Conservation (phyloP, 2,888 invertebrate species). For the Helicoverpa assulta region DNA sequence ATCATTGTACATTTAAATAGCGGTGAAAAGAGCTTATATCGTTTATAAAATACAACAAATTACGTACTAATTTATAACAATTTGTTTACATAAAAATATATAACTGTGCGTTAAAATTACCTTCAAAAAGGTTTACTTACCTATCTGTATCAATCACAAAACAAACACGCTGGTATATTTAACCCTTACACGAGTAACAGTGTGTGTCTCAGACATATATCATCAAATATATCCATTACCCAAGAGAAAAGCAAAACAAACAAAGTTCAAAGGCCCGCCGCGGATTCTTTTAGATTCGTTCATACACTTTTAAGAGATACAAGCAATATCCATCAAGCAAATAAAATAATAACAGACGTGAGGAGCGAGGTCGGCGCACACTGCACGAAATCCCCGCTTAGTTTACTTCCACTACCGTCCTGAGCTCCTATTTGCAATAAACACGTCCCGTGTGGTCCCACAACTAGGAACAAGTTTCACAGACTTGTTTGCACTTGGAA, state of each 20-base stretch:
- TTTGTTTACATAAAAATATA: too few relatives aligned
- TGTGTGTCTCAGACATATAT: conserved; percentile 34
- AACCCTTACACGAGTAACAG: neutral
- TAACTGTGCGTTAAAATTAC: neutral
- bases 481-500: conserved; percentile 81
- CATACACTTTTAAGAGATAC: conserved; percentile 65
- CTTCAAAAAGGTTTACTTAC: neutral
- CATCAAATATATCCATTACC: conserved; percentile 48
- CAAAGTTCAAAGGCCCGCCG: conserved; percentile 46
- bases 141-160: neutral
- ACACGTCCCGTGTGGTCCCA: conserved; percentile 79
- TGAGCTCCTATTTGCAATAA: conserved; percentile 84
- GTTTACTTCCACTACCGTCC: conserved; percentile 62
- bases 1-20: neutral
- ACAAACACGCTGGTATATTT: conserved; percentile 11
- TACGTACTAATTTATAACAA: too few relatives aligned
- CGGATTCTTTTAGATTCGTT: conserved; percentile 57
- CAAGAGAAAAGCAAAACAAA: conserved; percentile 47
- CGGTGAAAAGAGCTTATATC: neutral
- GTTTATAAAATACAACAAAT: neutral
- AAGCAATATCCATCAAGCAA: conserved; percentile 73
- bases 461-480: conserved; percentile 76
- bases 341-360: conserved; percentile 70
- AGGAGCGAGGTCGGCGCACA: conserved; percentile 58
- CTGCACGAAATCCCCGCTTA: conserved; percentile 67